phyloP scores from a whole-genome alignment of 1,140 invertebrate species.

The Leptonema lineaticorne region DNA sequence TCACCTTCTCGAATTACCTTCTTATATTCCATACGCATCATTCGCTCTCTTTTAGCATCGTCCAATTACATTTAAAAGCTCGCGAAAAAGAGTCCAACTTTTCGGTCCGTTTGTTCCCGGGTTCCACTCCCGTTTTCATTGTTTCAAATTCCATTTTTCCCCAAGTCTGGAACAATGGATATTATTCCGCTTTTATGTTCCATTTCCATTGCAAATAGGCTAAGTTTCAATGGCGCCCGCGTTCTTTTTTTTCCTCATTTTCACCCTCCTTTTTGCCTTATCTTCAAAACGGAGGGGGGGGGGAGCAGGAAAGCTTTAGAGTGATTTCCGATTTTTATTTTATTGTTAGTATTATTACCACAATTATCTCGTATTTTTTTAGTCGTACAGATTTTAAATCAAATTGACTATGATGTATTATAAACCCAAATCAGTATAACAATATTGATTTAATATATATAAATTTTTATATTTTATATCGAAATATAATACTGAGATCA shows the following conservation, averaged over 20 bases:
- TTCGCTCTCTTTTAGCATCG: constrained; percentile 16
- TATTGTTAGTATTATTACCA: too few relatives aligned
- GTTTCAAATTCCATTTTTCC: constrained; percentile 18
- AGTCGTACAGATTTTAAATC: too few relatives aligned
- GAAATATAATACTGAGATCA: too few relatives aligned
- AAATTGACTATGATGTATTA: too few relatives aligned
- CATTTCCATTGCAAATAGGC: constrained; percentile 18
- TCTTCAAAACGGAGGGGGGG: too few relatives aligned
- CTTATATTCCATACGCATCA: constrained; percentile 19
- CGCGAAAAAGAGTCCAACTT: constrained; percentile 8
- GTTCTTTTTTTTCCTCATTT: not conserved
- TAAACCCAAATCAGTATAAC: too few relatives aligned
- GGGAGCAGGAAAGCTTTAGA: too few relatives aligned
- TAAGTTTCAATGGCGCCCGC: constrained; percentile 12
- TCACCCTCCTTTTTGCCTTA: not conserved
- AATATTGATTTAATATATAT: too few relatives aligned
- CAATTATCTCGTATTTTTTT: too few relatives aligned
- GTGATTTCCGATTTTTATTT: too few relatives aligned
- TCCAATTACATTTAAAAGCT: constrained; percentile 17
- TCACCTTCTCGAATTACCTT: not conserved
- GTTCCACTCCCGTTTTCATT: not conserved
- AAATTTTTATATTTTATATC: too few relatives aligned
- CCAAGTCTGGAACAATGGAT: constrained; percentile 1
- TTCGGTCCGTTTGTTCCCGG: constrained; percentile 4
- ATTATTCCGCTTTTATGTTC: not conserved